Evolutionary conservation across 37 sponge, comb jelly and placozoan genomes (phyloP), one percentile per base, ranked within the genome.

Genomic region (Oscarella lobularis): DNA sequence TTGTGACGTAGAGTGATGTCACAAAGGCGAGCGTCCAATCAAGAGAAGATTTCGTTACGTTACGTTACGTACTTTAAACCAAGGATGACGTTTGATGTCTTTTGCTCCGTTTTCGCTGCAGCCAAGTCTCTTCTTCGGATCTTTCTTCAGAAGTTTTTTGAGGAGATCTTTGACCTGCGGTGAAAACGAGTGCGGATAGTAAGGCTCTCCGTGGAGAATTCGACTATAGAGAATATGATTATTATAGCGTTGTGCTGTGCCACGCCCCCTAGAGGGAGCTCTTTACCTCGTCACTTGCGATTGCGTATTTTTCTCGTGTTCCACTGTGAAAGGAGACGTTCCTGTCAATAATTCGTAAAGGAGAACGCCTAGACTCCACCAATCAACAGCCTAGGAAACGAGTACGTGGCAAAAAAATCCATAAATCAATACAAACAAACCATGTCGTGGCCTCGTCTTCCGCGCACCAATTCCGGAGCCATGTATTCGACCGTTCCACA

Each of bases 401-500:
- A 48, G 20, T 48, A 48, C 60, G 60, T 27, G 20, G 20, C 60
- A 48, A 48, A 48, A 9, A 48, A 9, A 48, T 20, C 60, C 60
- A 48, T 9, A 48, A 48, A 9, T 20, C 20, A 48, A 48, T 48
- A 48, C 6, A 30, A 32, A 4, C 71, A 14, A 5, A 68, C 76
- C 82, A 65, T 76, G 38, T 81, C 72, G 54, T 81, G 82, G 1
- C 82, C 82, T 3, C 14, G 67, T 36, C 70, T 75, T 31, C 77
- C 77, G 0, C 41, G 54, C 36, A 96, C 79, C 41, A 96, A 87
- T 79, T 96, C 97, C 30, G 97, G 97, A 3, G 97, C 93, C 97
- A 96, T 96, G 84, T 96, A 96, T 81, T 96, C 97, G 38, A 96
- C 89, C 5, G 97, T 96, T 20, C 97, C 97, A 84, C 97, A 96